Evolutionary conservation across 2,113 vertebrate species (phyloP), one percentile per base, ranked within the genome.

Genomic region (Furnarius figulus): DNA sequence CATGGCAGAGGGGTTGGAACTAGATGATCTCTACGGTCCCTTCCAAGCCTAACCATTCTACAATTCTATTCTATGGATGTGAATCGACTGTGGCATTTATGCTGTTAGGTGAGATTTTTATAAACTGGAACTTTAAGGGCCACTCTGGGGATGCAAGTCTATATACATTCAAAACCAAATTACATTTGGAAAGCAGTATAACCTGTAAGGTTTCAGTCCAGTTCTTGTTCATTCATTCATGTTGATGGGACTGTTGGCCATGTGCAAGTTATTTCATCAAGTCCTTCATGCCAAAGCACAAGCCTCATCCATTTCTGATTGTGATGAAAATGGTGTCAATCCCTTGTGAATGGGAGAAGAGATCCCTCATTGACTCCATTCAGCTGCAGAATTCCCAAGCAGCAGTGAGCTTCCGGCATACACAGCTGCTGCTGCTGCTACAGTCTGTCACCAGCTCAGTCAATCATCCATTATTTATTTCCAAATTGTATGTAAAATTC

Each of bases 391-490:
- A 87, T 91, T 91, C 87, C 75, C 79, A 75, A 85, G 84, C 56
- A 89, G 37, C 56, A 90, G 80, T 2, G 22, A 72, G 66, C 82
- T 71, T 94, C 76, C 83, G 82, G 44, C 70, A 82, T 44, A 78
- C 59, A 71, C 93, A 94, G 88, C 81, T 94, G 83, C 94, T 92
- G 78, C 91, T 93, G 78, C 92, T 93, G 77, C 82, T 89, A 68
- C 81, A 86, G 72, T 95, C 96, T 93, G 82, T 95, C 77, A 91
- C 62, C 79, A 88, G 89, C 67, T 86, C 91, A 89, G 89, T 78
- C 89, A 95, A 52, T 90, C 92, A 97, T 96, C 74, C 71, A 87
- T 95, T 97, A 96, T 97, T 97, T 96, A 89, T 96, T 96, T 95
- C 74, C 56, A 74, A 96, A 93, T 79, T 4, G 12, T 86, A 92